A percentile compares a stretch with the other conserved stretches of the same genome.
phyloP scores from a whole-genome alignment of 2,113 vertebrate species.

The Protobothrops mucrosquamatus region DNA sequence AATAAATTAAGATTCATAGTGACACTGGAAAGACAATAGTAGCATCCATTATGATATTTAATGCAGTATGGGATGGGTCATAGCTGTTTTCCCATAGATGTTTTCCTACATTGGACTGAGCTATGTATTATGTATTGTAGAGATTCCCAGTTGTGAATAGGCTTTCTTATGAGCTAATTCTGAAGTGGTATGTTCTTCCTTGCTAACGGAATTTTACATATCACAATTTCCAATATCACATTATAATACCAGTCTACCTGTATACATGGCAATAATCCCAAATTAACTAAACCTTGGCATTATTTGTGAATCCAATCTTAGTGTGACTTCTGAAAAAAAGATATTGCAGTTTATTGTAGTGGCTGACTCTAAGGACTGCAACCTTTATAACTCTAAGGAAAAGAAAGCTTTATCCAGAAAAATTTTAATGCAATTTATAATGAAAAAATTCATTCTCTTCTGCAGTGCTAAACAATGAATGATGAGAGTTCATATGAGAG shows the following conservation, averaged over 20 bases:
- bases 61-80: constrained; percentile 31
- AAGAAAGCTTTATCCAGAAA: constrained; percentile 58
- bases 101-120: background rate
- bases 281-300: background rate
- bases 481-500: constrained; percentile 51
- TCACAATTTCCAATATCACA: background rate
- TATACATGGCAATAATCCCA: background rate
- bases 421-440: constrained; percentile 39
- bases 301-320: background rate
- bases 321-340: background rate
- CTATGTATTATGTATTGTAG: background rate
- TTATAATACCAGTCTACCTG: background rate
- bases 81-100: background rate
- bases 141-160: background rate
- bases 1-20: constrained; percentile 24
- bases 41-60: constrained; percentile 39
- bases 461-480: constrained; percentile 54
- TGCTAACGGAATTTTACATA: background rate
- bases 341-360: background rate
- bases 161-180: background rate
- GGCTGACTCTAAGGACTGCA: background rate
- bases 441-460: constrained; percentile 48
- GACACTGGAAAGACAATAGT: constrained; percentile 36
- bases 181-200: background rate
- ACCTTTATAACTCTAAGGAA: constrained; percentile 31